Base-by-base conservation (phyloP, 2,888 invertebrate species). In the Blastobasis adustella region DNA sequence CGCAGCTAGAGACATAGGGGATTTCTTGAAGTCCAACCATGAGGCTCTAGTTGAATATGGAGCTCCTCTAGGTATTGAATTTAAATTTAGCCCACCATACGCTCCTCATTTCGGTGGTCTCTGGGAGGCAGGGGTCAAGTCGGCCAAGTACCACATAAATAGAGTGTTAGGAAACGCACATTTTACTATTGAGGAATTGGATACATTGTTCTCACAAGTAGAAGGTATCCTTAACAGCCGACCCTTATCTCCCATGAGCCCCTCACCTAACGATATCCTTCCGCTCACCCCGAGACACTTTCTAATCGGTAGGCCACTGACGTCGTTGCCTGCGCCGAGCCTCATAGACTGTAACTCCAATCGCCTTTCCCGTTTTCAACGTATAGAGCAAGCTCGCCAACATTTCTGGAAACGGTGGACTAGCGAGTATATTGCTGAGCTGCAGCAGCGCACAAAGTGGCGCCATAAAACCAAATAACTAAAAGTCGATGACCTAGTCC, bases 361-460 rank as follows among this genome's bases (percentile, higher is more conserved):
- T 37, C 10, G 37, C 0, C 39, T 54, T 4, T 45, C 47, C 23
- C 45, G 58, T 7, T 57, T 42, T 9, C 52, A 57, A 36, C 51
- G 50, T 0, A 49, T 60, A 2, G 51, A 57, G 42, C 53, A 54
- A 10, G 41, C 53, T 1, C 47, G 53, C 1, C 51, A 55, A 10
- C 57, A 57, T 44, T 60, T 57, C 47, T 58, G 58, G 60, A 10
- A 43, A 23, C 47, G 58, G 4, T 58, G 60, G 59, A 50, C 49
- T 10, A 54, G 52, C 4, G 58, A 59, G 37, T 59, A 55, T 39
- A 40, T 59, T 36, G 45, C 55, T 1, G 58, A 58, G 23, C 46
- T 56, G 36, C 59, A 59, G 41, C 37, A 49, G 7, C 46, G 57
- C 5, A 49, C 49, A 0, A 58, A 59, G 46, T 55, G 56, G 56